A percentile compares a stretch with the other conserved stretches of the same genome.
Evolutionary conservation across 64 coral and sea anemone species (phyloP).

Genomic region (Astreopora myriophthalma): DNA sequence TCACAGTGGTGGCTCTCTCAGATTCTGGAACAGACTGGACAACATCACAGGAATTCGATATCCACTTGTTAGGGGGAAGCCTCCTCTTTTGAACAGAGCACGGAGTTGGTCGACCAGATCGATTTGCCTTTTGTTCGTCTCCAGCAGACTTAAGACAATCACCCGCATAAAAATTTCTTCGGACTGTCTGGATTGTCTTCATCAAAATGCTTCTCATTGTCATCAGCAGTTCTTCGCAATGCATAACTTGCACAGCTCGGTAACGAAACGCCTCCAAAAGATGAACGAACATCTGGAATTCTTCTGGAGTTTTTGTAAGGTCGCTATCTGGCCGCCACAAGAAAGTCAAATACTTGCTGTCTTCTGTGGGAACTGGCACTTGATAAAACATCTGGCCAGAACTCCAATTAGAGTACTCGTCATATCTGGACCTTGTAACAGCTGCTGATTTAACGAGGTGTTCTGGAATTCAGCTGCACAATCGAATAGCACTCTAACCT

Average conservation of each 20-base stretch:
- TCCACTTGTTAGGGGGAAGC: not conserved
- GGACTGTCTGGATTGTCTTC: not conserved
- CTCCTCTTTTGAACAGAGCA: not conserved
- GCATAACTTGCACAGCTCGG: constrained; percentile 14
- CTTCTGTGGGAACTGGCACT: constrained; percentile 36
- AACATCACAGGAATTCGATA: not conserved
- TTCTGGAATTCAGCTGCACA: constrained; percentile 28
- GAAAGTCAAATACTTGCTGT: constrained; percentile 53
- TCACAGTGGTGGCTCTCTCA: constrained; percentile 2
- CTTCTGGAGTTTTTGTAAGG: constrained; percentile 12
- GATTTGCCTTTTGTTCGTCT: not conserved
- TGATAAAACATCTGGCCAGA: constrained; percentile 56
- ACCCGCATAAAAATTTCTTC: not conserved
- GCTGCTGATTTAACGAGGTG: constrained; percentile 7
- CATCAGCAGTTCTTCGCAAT: not conserved
- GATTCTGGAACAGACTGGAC: constrained; percentile 22
- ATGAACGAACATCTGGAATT: constrained; percentile 54
- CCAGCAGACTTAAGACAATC: constrained; percentile 4
- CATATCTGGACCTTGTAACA: constrained; percentile 49
- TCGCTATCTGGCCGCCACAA: constrained; percentile 62
- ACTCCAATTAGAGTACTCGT: constrained; percentile 33
- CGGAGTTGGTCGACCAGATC: not conserved
- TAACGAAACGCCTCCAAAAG: constrained; percentile 38
- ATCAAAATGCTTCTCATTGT: not conserved
- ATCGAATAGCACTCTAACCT: constrained; percentile 29